A percentile compares a stretch with the other conserved stretches of the same genome.
phyloP scores from a whole-genome alignment of 2,888 invertebrate genomes.

The Torymus auratus region DNA sequence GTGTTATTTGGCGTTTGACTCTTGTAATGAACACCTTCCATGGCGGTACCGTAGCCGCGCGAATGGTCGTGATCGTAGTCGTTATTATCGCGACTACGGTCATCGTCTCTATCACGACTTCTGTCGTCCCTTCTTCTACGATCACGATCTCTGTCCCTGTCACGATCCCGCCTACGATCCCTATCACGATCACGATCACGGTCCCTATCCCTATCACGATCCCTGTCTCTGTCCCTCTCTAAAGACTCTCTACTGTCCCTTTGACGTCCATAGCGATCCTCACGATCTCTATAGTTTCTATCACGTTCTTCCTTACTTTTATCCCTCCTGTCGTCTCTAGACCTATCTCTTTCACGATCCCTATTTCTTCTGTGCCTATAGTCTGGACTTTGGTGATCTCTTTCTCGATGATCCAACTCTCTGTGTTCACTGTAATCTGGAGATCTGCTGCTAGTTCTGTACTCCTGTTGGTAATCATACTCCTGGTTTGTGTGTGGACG shows the following conservation, averaged over 20 bases:
- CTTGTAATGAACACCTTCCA: constrained; percentile 78
- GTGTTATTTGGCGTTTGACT: constrained; percentile 83
- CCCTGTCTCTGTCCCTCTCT: constrained; percentile 65
- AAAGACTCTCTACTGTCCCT: constrained; percentile 62
- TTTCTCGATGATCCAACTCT: constrained; percentile 64
- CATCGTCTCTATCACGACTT: constrained; percentile 71
- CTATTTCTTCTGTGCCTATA: constrained; percentile 72
- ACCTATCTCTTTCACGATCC: constrained; percentile 72
- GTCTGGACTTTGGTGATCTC: constrained; percentile 71
- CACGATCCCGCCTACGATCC: constrained; percentile 67
- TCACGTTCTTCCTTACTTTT: constrained; percentile 72
- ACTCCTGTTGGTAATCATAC: constrained; percentile 68
- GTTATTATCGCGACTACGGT: constrained; percentile 71
- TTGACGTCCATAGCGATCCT: constrained; percentile 65
- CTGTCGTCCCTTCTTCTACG: constrained; percentile 66
- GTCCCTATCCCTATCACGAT: constrained; percentile 71
- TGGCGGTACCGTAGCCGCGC: constrained; percentile 71
- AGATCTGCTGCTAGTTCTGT: constrained; percentile 67
- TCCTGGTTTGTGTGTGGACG: constrained; percentile 60
- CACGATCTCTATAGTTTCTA: constrained; percentile 70
- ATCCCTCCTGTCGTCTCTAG: constrained; percentile 69
- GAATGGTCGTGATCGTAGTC: constrained; percentile 74
- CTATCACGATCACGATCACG: constrained; percentile 68
- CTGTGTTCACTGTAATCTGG: constrained; percentile 69
- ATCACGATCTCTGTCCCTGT: constrained; percentile 67